Evolutionary conservation across 2,797 vertebrate genomes (phyloP).

Genomic region (Pangasius larnaudii): DNA sequence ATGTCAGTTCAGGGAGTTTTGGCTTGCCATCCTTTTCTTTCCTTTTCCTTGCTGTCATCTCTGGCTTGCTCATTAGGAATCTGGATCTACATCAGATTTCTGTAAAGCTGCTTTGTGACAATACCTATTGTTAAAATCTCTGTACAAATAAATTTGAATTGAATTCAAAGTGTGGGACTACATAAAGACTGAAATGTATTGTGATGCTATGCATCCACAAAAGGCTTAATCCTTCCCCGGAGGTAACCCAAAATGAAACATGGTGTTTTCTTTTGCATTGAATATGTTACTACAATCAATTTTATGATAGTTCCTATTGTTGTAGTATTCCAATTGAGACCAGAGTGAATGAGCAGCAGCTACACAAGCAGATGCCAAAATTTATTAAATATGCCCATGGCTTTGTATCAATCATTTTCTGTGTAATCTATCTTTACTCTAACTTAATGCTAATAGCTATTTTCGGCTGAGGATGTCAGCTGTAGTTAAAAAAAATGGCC

Average conservation of each 20-base stretch:
- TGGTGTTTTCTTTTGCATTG: background rate
- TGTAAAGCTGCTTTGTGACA: background rate
- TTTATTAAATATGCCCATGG: conserved; percentile 47
- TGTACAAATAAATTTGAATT: conserved; percentile 1
- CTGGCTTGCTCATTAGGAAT: background rate
- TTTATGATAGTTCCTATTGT: conserved; percentile 26
- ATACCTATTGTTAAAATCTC: background rate
- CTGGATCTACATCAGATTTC: background rate
- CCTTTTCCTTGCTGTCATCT: background rate
- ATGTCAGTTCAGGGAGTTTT: background rate
- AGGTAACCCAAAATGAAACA: background rate
- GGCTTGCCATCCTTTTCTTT: background rate
- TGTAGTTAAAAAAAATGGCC: background rate
- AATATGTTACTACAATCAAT: background rate
- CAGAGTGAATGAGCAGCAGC: conserved; percentile 21
- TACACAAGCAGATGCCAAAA: conserved; percentile 48
- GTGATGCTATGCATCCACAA: background rate
- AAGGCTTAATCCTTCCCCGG: background rate
- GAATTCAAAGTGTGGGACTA: background rate
- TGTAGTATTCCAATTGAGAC: conserved; percentile 42
- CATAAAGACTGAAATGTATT: background rate
- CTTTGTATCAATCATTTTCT: conserved; percentile 29
- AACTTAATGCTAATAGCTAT: background rate
- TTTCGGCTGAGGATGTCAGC: background rate
- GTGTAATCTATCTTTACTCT: background rate